These are phyloP conservation scores for Megalonaias nervosa DNA, from an alignment of 1,140 invertebrate genomes.

Conservation along the genomic window DNA sequence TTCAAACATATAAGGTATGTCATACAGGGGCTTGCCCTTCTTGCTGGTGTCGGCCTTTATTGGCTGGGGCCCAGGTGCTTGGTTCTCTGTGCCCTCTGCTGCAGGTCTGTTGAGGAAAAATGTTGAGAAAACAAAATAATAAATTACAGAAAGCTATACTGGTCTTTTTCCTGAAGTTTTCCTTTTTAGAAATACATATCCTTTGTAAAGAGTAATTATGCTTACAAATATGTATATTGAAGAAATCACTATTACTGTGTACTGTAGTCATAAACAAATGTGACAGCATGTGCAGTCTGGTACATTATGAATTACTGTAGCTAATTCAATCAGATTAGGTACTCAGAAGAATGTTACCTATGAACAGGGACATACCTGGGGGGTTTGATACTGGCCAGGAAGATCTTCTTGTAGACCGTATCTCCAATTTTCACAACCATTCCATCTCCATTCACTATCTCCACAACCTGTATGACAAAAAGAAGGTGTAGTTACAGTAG, in stretches of 20 bases:
- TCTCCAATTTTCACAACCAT: conserved; percentile 87
- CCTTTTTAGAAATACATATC: no score
- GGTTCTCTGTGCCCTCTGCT: conserved; percentile 31
- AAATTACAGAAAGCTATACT: no score
- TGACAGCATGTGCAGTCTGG: no score
- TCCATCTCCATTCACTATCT: conserved; percentile 95
- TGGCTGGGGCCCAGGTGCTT: conserved; percentile 1
- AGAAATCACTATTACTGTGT: no score
- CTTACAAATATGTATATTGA: no score
- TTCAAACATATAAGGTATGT: conserved; percentile 98
- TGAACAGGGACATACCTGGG: conserved; percentile 73
- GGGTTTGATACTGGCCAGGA: conserved; percentile 94
- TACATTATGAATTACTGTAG: no score
- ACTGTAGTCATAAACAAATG: no score
- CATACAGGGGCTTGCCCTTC: conserved; percentile 86
- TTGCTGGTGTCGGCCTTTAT: conserved; percentile 34
- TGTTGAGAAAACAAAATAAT: no score
- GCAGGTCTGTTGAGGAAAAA: conserved; percentile 26
- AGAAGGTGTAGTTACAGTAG: neutral
- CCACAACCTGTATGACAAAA: conserved; percentile 75
- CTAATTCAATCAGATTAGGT: no score
- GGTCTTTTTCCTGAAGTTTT: no score
- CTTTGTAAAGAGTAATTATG: no score
- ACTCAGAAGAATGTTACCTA: no score
- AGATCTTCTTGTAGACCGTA: conserved; percentile 91